Evolutionary conservation across 2,888 invertebrate species (phyloP).

Genomic region (Eilema caniola): DNA sequence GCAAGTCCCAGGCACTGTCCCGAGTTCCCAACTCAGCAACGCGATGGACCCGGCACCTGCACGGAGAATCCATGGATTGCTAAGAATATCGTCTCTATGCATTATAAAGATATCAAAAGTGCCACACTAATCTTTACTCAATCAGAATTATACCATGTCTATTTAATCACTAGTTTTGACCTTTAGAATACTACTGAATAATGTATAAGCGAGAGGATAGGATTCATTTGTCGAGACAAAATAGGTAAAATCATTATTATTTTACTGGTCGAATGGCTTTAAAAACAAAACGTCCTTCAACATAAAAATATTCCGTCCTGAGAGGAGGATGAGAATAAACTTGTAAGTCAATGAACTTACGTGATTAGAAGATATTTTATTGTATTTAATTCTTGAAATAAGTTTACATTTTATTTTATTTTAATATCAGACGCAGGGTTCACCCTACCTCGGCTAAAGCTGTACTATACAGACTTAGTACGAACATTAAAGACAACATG

Average conservation of each 20-base stretch:
- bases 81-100: no score
- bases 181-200: conserved; percentile 5
- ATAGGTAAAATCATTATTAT: not conserved
- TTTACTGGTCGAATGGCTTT: not conserved
- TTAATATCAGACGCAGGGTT: no score
- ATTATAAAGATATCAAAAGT: not conserved
- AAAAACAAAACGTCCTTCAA: not conserved
- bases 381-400: not conserved
- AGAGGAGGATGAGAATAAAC: not conserved
- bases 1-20: no score
- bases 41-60: no score
- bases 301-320: not conserved
- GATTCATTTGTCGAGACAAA: not conserved
- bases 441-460: no score
- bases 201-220: not conserved
- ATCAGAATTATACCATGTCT: no score
- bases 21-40: no score
- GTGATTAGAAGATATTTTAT: not conserved
- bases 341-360: not conserved
- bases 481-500: no score
- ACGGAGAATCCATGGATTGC: no score
- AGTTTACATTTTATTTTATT: not conserved
- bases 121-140: no score
- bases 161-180: not conserved
- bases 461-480: no score